phyloP scores from a whole-genome alignment of 1,140 invertebrate species.

The Bombus sylvicola region DNA sequence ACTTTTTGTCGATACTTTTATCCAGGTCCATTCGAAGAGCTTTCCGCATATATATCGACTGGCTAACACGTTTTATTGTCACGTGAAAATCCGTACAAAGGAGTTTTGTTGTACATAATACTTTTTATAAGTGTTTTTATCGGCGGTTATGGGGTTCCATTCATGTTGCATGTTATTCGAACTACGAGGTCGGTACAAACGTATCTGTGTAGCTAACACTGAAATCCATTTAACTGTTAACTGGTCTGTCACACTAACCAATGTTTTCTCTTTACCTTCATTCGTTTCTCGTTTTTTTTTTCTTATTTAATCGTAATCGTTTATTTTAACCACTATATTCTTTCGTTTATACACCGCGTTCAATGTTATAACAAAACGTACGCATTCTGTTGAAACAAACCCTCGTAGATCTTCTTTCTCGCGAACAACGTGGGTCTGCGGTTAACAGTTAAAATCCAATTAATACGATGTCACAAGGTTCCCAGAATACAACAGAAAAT shows the following conservation, averaged over 20 bases:
- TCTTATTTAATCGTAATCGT: not conserved
- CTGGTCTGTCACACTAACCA: not conserved
- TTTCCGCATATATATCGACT: not conserved
- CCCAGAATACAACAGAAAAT: not conserved
- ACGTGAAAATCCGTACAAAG: slow-evolving; percentile 20
- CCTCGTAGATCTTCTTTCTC: not conserved
- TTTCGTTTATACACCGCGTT: too few relatives aligned
- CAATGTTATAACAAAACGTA: not conserved
- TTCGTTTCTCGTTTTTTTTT: not conserved
- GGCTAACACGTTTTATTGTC: slow-evolving; percentile 1
- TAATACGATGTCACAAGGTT: too few relatives aligned
- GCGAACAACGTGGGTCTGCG: not conserved
- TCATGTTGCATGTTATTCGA: not conserved
- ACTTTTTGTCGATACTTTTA: not conserved
- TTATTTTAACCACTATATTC: not conserved
- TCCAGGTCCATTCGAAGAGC: not conserved
- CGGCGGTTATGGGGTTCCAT: slow-evolving; percentile 22
- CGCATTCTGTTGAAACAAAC: not conserved
- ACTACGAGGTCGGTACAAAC: not conserved
- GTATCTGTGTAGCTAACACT: not conserved
- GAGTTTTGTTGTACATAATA: slow-evolving; percentile 23
- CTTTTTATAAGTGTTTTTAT: slow-evolving; percentile 55
- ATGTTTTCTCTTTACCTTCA: not conserved
- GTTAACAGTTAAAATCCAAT: not conserved
- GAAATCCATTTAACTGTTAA: slow-evolving; percentile 20